Evolutionary conservation across 2,888 invertebrate species (phyloP), one percentile per base, ranked within the genome.

Genomic region (Pardosa pseudoannulata): DNA sequence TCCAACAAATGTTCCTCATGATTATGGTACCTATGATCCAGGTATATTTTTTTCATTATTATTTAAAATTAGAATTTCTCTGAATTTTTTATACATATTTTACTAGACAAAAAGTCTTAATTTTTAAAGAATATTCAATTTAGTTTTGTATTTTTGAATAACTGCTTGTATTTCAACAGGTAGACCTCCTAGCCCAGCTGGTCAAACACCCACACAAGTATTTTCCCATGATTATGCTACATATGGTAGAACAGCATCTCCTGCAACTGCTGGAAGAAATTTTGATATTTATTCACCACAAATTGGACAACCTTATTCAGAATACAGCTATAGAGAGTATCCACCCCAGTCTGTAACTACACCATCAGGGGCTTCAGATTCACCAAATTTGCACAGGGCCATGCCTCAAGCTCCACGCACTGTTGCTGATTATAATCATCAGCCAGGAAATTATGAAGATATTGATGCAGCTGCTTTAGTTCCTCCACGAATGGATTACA

Each of bases 381-480:
- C 89, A 32, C 88, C 88, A 16, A 85, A 88, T 67, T 28, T 88
- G 23, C 74, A 82, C 64, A 72, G 89, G 75, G 89, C 88, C 5
- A 87, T 89, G 88, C 88, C 89, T 65, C 89, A 90, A 88, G 90
- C 89, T 79, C 89, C 89, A 75, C 90, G 89, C 19, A 28, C 67
- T 70, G 79, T 78, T 23, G 70, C 62, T 16, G 73, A 79, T 11
- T 79, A 83, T 78, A 80, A 74, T 56, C 74, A 92, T 89, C 93
- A 90, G 93, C 92, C 93, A 80, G 93, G 94, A 89, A 94, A 94
- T 79, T 94, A 94, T 91, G 94, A 94, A 90, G 94, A 94, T 91
- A 92, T 94, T 90, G 94, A 93, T 90, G 89, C 91, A 9, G 90
- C 91, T 71, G 70, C 79, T 31, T 39, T 85, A 29, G 78, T 79